Evolutionary conservation across 1,140 invertebrate species (phyloP).

Genomic region (Batillaria attramentaria): DNA sequence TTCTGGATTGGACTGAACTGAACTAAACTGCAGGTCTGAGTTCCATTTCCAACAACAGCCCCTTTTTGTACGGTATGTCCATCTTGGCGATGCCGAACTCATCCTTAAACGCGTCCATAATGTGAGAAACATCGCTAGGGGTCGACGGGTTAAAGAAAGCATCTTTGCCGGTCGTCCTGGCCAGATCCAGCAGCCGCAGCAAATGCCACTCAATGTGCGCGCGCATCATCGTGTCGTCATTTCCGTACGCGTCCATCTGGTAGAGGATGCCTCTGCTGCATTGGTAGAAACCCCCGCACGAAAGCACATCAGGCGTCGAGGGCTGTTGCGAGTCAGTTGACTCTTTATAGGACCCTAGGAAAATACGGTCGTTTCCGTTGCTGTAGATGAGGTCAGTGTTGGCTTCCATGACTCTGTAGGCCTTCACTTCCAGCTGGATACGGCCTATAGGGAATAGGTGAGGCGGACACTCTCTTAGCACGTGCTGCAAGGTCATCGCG

Average conservation of each 20-base stretch:
- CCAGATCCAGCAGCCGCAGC: neutral
- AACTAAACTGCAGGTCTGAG: neutral
- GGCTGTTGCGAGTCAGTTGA: neutral
- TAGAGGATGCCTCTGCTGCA: neutral
- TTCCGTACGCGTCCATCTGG: neutral
- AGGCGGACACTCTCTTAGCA: neutral
- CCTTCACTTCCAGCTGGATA: neutral
- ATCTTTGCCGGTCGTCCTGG: too few relatives aligned
- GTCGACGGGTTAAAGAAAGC: too few relatives aligned
- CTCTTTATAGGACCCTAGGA: too few relatives aligned
- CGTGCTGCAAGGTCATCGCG: too few relatives aligned
- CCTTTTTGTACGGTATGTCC: too few relatives aligned
- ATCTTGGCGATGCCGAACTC: too few relatives aligned
- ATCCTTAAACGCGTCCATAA: too few relatives aligned
- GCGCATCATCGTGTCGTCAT: neutral
- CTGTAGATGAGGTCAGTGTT: neutral
- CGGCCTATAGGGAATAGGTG: neutral
- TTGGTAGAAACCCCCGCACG: neutral
- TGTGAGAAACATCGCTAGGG: too few relatives aligned
- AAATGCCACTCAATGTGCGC: neutral
- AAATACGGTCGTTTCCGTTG: neutral
- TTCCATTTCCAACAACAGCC: constrained; percentile 3
- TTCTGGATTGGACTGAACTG: too few relatives aligned
- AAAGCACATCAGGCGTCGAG: neutral
- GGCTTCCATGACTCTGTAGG: neutral